Evolutionary conservation across 2,113 vertebrate genomes (phyloP), one percentile per base, ranked within the genome.

Genomic region (Apus apus): DNA sequence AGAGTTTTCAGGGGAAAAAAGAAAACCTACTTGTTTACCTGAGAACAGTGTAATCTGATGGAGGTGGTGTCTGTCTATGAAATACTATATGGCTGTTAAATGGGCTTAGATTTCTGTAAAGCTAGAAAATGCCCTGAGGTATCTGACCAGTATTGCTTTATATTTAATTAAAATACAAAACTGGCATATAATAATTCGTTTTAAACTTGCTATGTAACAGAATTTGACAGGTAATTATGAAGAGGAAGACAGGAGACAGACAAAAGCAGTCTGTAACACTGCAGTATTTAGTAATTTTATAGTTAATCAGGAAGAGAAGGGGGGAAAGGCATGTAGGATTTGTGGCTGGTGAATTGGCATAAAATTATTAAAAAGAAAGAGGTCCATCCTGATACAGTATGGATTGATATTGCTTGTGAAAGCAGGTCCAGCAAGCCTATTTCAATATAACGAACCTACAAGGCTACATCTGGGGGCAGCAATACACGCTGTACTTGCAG

Each of bases 161-260:
- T 71, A 22, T 91, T 86, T 79, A 82, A 79, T 72, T 90, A 72
- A 94, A 87, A 79, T 73, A 82, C n/a, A 89, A 85, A 93, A 22
- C 10, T 23, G 26, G 5, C 3, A 2, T 64, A 53, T 53, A 67
- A 60, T 48, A 27, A 56, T 51, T 84, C 64, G 13, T 71, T 81
- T 84, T 26, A 84, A 80, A 74, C 19, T 74, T 4, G 2, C 11
- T 66, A 0, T 20, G 54, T 81, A 84, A 46, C 40, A 87, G 34
- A 78, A 75, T 93, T 89, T 89, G 57, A 45, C 61, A 85, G 34
- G 15, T 92, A 77, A 77, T 94, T 92, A 64, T 38, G 34, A 81
- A 71, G 46, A 75, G 25, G 36, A 77, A 58, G 53, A 60, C 20
- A 51, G 22, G 87, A 89, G 20, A 65, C 17, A 27, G 75, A 34